A percentile compares a stretch with the other conserved stretches of the same genome.
phyloP scores from a whole-genome alignment of 2,797 vertebrate species.

The Acanthiza pusilla region DNA sequence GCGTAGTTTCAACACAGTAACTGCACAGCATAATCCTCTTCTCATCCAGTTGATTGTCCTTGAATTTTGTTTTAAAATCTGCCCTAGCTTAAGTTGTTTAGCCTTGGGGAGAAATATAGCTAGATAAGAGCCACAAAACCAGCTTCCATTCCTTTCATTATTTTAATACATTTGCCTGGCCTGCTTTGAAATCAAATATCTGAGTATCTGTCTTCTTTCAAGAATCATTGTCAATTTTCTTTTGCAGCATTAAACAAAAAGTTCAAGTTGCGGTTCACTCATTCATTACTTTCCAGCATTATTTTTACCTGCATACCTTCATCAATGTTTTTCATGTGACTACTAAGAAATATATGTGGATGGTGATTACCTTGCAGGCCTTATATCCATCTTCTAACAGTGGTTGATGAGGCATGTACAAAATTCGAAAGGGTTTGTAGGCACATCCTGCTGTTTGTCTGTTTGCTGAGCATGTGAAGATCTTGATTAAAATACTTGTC shows the following conservation, averaged over 20 bases:
- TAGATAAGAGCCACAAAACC: neutral
- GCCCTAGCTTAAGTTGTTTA: neutral
- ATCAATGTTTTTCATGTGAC: neutral
- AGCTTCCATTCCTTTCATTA: neutral
- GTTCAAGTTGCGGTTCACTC: neutral
- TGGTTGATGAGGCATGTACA: neutral
- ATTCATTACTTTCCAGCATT: neutral
- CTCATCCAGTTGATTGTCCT: neutral
- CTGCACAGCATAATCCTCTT: neutral
- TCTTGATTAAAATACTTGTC: neutral
- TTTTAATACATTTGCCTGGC: neutral
- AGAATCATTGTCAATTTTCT: neutral
- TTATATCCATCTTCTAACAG: neutral
- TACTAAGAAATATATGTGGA: neutral
- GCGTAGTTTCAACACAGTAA: neutral
- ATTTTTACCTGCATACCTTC: neutral
- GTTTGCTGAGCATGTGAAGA: neutral
- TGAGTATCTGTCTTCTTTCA: neutral
- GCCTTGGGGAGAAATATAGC: neutral
- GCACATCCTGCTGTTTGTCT: neutral
- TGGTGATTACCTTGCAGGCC: neutral
- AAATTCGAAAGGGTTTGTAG: neutral
- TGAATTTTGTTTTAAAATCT: neutral
- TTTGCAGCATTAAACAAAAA: neutral
- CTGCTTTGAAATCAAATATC: neutral